Base-by-base conservation (phyloP, 2,888 invertebrate genomes). In the Epinotia ramella region DNA sequence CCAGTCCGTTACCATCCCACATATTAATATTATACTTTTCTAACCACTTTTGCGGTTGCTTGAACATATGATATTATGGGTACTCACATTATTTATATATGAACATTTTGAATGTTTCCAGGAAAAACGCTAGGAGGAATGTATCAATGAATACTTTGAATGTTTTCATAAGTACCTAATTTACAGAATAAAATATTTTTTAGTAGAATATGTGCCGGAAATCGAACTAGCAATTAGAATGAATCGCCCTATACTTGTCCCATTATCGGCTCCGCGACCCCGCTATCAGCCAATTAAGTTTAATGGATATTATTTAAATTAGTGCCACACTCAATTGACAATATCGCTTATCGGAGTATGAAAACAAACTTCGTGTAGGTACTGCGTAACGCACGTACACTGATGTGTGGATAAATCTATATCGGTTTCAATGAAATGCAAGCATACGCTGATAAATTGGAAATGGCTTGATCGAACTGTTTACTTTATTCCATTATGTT, bases 251-350 rank as follows among this genome's bases (percentile, higher is more conserved):
- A 77, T 59, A 73, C 49, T 16, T 4, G n/a, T 18, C 20, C 7
- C 40, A 16, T 24, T 73, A 76, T 73, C 73, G 40, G 40, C 40
- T 40, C 4, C 90, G 89, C 79, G 90, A 90, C 93, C 91, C 81
- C 81, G 60, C 81, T 89, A 93, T 93, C 93, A 87, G 83, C 86
- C 91, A 94, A 94, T 94, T 94, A 93, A 93, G 89, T 92, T 90
- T 92, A 93, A 94, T 94, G 89, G 89, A 86, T 91, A 92, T 76
- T 89, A 93, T 92, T 94, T 92, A 92, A 93, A 93, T 94, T 93
- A 93, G 93, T 88, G 84, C 86, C 86, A 85, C 88, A 89, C 86
- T 89, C 87, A 87, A 91, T 89, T 88, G 88, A 88, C 89, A 87
- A 87, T 86, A 85, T 83, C 80, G 60, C 84, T 86, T 83, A 80